Evolutionary conservation across 2,113 vertebrate species (phyloP), one percentile per base, ranked within the genome.

Genomic region (Campylorhamphus procurvoides): DNA sequence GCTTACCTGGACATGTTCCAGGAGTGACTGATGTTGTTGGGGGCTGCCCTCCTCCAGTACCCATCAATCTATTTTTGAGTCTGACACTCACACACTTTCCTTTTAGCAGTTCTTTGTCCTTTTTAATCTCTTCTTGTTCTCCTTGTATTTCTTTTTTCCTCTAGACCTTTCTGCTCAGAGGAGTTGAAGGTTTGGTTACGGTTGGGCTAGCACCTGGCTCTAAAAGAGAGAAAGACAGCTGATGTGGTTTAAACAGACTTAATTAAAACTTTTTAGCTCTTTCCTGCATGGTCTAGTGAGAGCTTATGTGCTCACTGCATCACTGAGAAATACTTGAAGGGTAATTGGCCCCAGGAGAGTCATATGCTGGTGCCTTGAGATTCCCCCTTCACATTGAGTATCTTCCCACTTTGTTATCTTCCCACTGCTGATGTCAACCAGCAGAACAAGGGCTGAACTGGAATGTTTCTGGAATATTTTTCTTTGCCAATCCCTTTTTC

Each of bases 281-380:
- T 78, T 96, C 46, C 72, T 92, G 33, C 76, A 90, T 56, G 73
- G 73, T 86, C 76, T 89, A 81, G 80, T 68, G 76, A 95, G 47
- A 92, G 68, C 56, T 91, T 90, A 74, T 67, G 60, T 75, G 47
- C 23, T 93, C 28, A 44, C 77, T 75, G 69, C 40, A 84, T 87
- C 84, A n/a, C 86, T 94, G 86, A 89, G 62, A 94, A 91, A 96
- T 68, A 64, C 49, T 89, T 78, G 56, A 88, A 87, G 73, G 87
- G 87, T 96, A 97, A 96, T 94, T 97, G 93, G 89, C 85, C 94
- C 69, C 93, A 91, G 44, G 84, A 95, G 84, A 93, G 42, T 89
- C 76, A 47, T 60, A 81, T n/a, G 31, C n/a, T 0, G 0, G 52
- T 87, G 60, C 18, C 91, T 93, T 56, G 76, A 93, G 94, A 94